Evolutionary conservation across 2,888 invertebrate species (phyloP).

Genomic region (Campoplex capitator): DNA sequence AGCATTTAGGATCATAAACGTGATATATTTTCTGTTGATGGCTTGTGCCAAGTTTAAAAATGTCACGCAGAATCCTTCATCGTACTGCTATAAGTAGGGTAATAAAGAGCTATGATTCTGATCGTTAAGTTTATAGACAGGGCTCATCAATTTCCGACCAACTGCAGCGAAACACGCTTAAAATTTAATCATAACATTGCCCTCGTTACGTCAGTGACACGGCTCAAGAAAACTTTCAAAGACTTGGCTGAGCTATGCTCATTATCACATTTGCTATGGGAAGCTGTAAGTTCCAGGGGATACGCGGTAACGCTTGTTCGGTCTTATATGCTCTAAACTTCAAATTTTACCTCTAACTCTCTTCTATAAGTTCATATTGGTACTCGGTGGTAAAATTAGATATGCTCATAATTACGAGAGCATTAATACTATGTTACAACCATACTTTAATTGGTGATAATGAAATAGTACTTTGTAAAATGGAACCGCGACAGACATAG

Average conservation of each 20-base stretch:
- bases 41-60: neutral
- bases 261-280: constrained; percentile 5
- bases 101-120: neutral
- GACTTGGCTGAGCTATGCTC: neutral
- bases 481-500: too few species aligned
- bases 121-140: neutral
- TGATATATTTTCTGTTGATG: neutral
- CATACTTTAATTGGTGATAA: neutral
- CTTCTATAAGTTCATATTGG: neutral
- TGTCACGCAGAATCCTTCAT: neutral
- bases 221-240: neutral
- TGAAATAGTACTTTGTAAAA: too few species aligned
- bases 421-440: neutral
- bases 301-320: neutral
- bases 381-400: neutral
- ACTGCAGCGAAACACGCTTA: neutral
- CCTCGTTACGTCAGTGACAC: neutral
- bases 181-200: neutral
- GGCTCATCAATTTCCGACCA: neutral
- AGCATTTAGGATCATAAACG: neutral
- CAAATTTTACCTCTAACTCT: neutral
- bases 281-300: neutral
- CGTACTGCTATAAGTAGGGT: neutral
- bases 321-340: neutral
- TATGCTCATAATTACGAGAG: neutral